A percentile compares a stretch with the other conserved stretches of the same genome.
Evolutionary conservation across 2,113 vertebrate species (phyloP).

Genomic region (Indicator indicator): DNA sequence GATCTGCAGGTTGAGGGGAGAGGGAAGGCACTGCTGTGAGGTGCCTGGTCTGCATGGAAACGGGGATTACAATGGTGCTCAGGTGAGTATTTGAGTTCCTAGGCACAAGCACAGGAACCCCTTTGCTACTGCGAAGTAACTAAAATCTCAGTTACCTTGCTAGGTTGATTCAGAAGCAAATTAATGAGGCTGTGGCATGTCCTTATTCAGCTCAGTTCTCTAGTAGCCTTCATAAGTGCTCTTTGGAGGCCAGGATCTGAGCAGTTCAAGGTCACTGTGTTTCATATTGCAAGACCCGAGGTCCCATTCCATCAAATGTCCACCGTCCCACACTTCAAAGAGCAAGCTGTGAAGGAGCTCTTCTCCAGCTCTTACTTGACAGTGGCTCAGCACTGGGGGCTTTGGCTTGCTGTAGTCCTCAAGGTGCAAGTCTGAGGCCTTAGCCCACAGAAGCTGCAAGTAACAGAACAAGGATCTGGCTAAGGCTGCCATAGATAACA

Average conservation of each 20-base stretch:
- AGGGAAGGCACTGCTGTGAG: neutral
- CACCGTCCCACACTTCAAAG: neutral
- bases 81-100: neutral
- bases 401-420: neutral
- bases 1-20: neutral
- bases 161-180: neutral
- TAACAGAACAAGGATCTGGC: slow-evolving; percentile 30
- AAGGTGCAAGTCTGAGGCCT: neutral
- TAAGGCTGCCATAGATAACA: neutral
- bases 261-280: neutral
- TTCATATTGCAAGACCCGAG: neutral
- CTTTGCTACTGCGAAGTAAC: neutral
- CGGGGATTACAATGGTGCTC: neutral
- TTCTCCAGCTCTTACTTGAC: neutral
- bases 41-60: neutral
- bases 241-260: neutral
- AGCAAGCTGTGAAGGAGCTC: neutral
- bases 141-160: neutral
- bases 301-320: neutral
- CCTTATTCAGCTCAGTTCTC: neutral
- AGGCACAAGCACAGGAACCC: neutral
- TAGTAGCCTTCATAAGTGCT: neutral
- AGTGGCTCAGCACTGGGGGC: neutral
- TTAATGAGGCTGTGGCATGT: neutral
- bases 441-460: neutral